Evolutionary conservation across 2,888 invertebrate species (phyloP).

Genomic region (Cephus pygmeus): DNA sequence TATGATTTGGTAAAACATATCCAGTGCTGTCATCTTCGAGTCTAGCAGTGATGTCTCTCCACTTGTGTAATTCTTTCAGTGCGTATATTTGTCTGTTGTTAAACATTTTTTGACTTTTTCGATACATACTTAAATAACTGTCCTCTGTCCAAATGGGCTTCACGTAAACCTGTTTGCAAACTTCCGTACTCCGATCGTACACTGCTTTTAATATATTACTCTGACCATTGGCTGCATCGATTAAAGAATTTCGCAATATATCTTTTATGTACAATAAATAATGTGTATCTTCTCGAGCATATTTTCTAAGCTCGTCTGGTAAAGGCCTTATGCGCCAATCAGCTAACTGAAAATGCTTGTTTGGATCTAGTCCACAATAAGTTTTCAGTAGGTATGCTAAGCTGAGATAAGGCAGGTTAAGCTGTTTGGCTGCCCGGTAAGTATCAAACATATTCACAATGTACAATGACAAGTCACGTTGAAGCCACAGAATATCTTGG

Average conservation of each 20-base stretch:
- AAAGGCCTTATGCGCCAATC: slow-evolving; percentile 76
- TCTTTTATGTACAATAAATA: slow-evolving; percentile 92
- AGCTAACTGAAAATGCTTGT: slow-evolving; percentile 93
- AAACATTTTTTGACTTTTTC: slow-evolving; percentile 82
- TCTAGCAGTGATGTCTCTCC: slow-evolving; percentile 89
- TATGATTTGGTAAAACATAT: slow-evolving; percentile 96
- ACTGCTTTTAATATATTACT: slow-evolving; percentile 76
- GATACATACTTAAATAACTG: slow-evolving; percentile 81
- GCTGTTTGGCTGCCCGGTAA: slow-evolving; percentile 82
- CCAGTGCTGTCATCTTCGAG: slow-evolving; percentile 90
- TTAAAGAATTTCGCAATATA: slow-evolving; percentile 78
- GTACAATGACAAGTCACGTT: slow-evolving; percentile 94
- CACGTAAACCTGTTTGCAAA: slow-evolving; percentile 83
- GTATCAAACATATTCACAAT: slow-evolving; percentile 98
- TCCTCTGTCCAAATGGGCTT: slow-evolving; percentile 79
- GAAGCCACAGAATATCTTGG: slow-evolving; percentile 91
- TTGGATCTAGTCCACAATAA: slow-evolving; percentile 82
- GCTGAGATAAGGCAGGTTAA: slow-evolving; percentile 79
- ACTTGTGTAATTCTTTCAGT: slow-evolving; percentile 81
- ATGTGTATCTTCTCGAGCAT: slow-evolving; percentile 96
- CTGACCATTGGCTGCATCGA: slow-evolving; percentile 74
- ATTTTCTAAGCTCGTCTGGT: slow-evolving; percentile 81
- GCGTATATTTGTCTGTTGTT: slow-evolving; percentile 88
- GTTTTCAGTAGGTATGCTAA: slow-evolving; percentile 81
- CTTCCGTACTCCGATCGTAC: slow-evolving; percentile 78